Evolutionary conservation across 2,888 invertebrate genomes (phyloP).

Genomic region (Temnothorax unifasciatus): DNA sequence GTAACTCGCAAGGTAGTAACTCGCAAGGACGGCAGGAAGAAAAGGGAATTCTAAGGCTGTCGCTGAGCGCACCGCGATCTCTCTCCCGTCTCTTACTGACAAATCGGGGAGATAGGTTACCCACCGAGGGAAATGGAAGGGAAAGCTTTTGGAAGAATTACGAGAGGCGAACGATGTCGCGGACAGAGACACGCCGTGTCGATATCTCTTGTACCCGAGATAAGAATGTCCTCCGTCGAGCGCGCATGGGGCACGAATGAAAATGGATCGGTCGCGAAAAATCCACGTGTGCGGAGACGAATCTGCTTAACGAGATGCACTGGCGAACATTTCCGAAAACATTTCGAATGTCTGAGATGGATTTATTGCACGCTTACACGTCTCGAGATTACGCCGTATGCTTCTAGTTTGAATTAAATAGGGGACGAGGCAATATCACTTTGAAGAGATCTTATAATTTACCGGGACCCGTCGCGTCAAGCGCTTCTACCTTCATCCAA

Average conservation of each 20-base stretch:
- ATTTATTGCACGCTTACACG: conserved; percentile 24
- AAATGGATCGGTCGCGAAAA: conserved; percentile 53
- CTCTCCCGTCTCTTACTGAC: conserved; percentile 74
- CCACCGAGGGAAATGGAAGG: conserved; percentile 76
- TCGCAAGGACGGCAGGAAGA: conserved; percentile 36
- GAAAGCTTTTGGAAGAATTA: conserved; percentile 80
- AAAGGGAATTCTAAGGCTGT: conserved; percentile 53
- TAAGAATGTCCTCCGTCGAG: conserved; percentile 74
- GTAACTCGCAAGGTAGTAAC: conserved; percentile 10
- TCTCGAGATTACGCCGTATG: conserved; percentile 20
- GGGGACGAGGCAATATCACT: conserved; percentile 17
- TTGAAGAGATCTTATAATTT: conserved; percentile 30
- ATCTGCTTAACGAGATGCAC: conserved; percentile 41
- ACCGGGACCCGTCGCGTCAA: conserved; percentile 4
- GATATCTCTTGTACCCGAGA: conserved; percentile 78
- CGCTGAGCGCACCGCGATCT: conserved; percentile 57
- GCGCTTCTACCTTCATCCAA: background rate
- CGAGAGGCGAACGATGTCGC: conserved; percentile 79
- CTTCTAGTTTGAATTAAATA: conserved; percentile 30
- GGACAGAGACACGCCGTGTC: conserved; percentile 78
- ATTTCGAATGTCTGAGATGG: background rate
- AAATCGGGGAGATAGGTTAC: conserved; percentile 81
- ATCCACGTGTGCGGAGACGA: conserved; percentile 40
- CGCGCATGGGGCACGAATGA: conserved; percentile 22
- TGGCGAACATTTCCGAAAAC: conserved; percentile 17